Evolutionary conservation across 2,113 vertebrate species (phyloP).

Genomic region (Polypterus senegalus): DNA sequence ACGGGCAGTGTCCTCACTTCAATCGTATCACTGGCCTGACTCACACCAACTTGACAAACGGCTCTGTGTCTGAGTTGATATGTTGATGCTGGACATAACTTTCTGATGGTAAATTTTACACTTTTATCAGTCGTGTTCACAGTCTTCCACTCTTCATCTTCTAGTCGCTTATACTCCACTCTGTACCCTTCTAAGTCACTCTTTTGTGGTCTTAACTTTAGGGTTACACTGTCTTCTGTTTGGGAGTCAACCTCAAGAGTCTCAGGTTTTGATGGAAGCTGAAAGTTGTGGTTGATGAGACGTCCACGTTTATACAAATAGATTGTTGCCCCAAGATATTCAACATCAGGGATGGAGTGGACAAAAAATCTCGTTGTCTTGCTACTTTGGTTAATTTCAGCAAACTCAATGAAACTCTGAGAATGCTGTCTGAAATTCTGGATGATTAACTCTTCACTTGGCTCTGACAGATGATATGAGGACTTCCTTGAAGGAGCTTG

Average conservation of each 20-base stretch:
- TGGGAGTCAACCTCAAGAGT: background rate
- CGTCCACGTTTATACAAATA: slow-evolving; percentile 12
- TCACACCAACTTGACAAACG: slow-evolving; percentile 1
- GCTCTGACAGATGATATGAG: background rate
- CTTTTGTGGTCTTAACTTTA: background rate
- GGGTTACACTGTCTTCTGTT: background rate
- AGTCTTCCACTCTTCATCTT: slow-evolving; percentile 5
- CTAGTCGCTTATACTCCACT: slow-evolving; percentile 1
- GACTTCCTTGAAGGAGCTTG: background rate
- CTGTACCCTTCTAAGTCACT: background rate
- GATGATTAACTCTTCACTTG: background rate
- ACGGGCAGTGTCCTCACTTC: background rate
- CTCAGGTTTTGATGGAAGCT: slow-evolving; percentile 14
- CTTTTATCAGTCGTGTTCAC: background rate
- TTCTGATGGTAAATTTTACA: slow-evolving; percentile 4
- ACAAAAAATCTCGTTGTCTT: slow-evolving; percentile 5
- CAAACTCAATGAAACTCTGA: background rate
- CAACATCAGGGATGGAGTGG: slow-evolving; percentile 6
- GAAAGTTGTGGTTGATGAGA: slow-evolving; percentile 8
- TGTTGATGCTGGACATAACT: slow-evolving; percentile 1
- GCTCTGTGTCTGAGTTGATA: slow-evolving; percentile 16
- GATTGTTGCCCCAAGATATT: slow-evolving; percentile 10
- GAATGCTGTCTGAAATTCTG: slow-evolving; percentile 1
- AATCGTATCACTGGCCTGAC: background rate
- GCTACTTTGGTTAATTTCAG: background rate